Base-by-base conservation (phyloP, 2,888 invertebrate species). In the Subacronicta megacephala region DNA sequence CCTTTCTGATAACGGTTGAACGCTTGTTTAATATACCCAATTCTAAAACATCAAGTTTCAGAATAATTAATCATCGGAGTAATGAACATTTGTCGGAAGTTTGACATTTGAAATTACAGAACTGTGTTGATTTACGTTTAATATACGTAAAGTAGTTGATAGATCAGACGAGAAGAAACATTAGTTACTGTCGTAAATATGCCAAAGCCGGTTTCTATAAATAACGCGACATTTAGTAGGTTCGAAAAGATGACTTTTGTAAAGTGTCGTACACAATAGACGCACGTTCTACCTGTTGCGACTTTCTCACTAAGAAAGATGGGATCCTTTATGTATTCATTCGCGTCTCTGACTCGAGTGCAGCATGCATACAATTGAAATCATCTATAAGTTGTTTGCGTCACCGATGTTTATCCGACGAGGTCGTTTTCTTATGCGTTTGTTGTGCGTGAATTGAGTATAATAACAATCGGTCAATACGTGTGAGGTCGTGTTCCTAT, bases 341-440 rank as follows among this genome's bases (percentile, higher is more conserved):
- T 63, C 44, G 51, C 59, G 60, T 62, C 49, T 62, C 18, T 37
- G 45, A 53, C 37, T 53, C 57, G 41, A 40, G 58, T 68, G 68
- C 73, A 75, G 57, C 71, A 53, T 75, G 76, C 75, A 76, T 72
- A 73, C 73, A 76, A 73, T 80, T 72, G 72, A 76, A 75, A 77
- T 69, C 65, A 71, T 75, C 54, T 64, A 52, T 65, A 64, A 72
- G 63, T 68, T 46, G 69, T 73, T 77, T 82, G 78, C 82, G 83
- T 83, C 82, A 83, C 60, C 61, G 71, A 53, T 69, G 68, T 65
- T 73, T 68, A 70, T 75, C 70, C 72, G 58, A 55, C 68, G 76
- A 78, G 80, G 75, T 62, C 77, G 67, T 57, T 64, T 61, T 68
- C 60, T 53, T 50, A 59, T 66, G 72, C 62, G 68, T 76, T 66